Evolutionary conservation across 2,888 invertebrate species (phyloP), one percentile per base, ranked within the genome.

Genomic region (Apotomis betuletana): DNA sequence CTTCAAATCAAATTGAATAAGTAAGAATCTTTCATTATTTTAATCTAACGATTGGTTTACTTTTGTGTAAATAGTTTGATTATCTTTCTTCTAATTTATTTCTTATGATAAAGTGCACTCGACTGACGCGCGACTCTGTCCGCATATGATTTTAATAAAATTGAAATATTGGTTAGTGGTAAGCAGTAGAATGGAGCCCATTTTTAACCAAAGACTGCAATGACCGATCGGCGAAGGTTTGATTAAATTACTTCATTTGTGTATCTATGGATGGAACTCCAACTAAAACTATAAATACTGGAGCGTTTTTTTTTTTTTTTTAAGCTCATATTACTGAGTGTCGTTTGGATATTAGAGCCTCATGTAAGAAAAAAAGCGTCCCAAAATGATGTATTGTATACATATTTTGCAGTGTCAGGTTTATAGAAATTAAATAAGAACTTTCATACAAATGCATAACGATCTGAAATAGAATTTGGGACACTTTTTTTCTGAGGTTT

Each of bases 101-200:
- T 72, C 13, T 58, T 58, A 58, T 38, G 58, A 44, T 51, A 44
- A 77, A 79, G 85, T 87, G 85, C 83, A 78, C 76, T 85, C 87
- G 89, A 90, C 89, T 89, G 89, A 89, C 83, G 81, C 54, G 60
- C 54, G 46, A 44, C 13, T 15, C 44, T n/a, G 55, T 57, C 38
- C 27, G 41, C 67, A 51, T 49, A 70, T 61, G 49, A 51, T 57
- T 13, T 57, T 36, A 63, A 41, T 36, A 51, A 61, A 67, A 57
- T 52, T 51, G 4, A 61, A 59, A 15, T 58, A 59, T 68, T 54
- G 54, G 38, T 59, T 41, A 68, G 72, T 54, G 67, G 52, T 52
- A 59, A 10, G 46, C 51, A 67, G 15, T 15, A 55, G 15, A 36
- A 49, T 41, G 63, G 49, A 27, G 62, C 63, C 67, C 63, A 15